Base-by-base conservation (phyloP, 2,797 vertebrate species). In the Aeoliscus strigatus region DNA sequence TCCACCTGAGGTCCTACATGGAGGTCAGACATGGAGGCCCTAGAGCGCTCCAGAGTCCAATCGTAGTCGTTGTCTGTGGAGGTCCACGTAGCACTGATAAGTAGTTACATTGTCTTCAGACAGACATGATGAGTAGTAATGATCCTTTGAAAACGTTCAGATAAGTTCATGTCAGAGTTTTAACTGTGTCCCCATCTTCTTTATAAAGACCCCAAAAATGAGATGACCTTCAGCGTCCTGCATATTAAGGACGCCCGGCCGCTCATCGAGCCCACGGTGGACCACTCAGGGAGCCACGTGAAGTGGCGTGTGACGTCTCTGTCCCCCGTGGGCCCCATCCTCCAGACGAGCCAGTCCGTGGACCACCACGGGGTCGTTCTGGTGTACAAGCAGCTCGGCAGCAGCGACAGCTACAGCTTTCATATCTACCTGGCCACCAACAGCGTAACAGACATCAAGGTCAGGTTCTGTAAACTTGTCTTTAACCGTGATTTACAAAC, bases 401-500 rank as follows among this genome's bases (percentile, higher is more conserved):
- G 14, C 14, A 70, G 76, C 57, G 50, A 70, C 25, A 80, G 75
- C 24, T 87, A 88, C 54, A 91, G 84, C 48, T 93, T 95, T 43
- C 85, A 90, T 2, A 72, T 94, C 44, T 94, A 92, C 14, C 59
- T 94, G 61, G 90, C 90, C 25, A 83, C 90, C 13, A 95, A 93
- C 80, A 93, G 90, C 0, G 58, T 86, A 6, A 94, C 92, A 2
- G 86, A 93, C 60, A 90, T 94, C 66, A 91, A 88, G 82, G 91
- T 91, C 13, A 39, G 14, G n/a, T 43, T 33, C 31, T 27, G 6
- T 13, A 6, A 28, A 6, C 12, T n/a, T n/a, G n/a, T n/a, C n/a
- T n/a, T n/a, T n/a, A n/a, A n/a, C n/a, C n/a, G n/a, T n/a, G n/a
- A n/a, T n/a, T n/a, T n/a, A n/a, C n/a, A n/a, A n/a, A n/a, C n/a